phyloP scores from a whole-genome alignment of 1,140 invertebrate genomes.

The Lordiphosa clarofinis region DNA sequence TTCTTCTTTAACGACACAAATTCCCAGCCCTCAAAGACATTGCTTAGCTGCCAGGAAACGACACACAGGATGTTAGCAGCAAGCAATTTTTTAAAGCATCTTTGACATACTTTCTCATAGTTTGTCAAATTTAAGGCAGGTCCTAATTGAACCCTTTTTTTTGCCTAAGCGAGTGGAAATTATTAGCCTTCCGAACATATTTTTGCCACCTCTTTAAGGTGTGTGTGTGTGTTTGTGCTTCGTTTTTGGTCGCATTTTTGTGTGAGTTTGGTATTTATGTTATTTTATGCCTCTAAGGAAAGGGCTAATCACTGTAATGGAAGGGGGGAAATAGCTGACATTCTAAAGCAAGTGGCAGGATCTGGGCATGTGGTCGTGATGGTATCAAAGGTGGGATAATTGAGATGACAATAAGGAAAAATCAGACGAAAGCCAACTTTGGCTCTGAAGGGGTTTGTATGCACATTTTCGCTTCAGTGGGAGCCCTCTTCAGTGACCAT shows the following conservation, averaged over 20 bases:
- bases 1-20: slow-evolving; percentile 8
- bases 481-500: too few relatives aligned
- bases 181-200: slow-evolving; percentile 1
- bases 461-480: too few relatives aligned
- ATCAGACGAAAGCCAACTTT: too few relatives aligned
- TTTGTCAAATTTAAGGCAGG: slow-evolving; percentile 6
- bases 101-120: slow-evolving; percentile 8
- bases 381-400: too few relatives aligned
- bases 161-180: slow-evolving; percentile 10
- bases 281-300: slow-evolving; percentile 8
- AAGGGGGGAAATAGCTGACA: slow-evolving; percentile 6
- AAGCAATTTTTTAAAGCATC: slow-evolving; percentile 8
- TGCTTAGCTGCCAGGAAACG: slow-evolving; percentile 26
- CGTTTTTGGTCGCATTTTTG: slow-evolving; percentile 12
- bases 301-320: slow-evolving; percentile 12
- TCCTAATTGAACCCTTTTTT: slow-evolving; percentile 2
- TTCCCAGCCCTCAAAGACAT: slow-evolving; percentile 33
- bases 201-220: slow-evolving; percentile 9
- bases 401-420: too few relatives aligned
- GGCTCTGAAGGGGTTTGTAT: too few relatives aligned
- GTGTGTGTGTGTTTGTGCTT: not conserved
- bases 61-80: not conserved
- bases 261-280: slow-evolving; percentile 13
- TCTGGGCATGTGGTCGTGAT: not conserved
- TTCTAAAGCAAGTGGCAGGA: slow-evolving; percentile 1